Conservation (phyloP, 1,140 invertebrate species). For the Drosophila mojavensis region DNA sequence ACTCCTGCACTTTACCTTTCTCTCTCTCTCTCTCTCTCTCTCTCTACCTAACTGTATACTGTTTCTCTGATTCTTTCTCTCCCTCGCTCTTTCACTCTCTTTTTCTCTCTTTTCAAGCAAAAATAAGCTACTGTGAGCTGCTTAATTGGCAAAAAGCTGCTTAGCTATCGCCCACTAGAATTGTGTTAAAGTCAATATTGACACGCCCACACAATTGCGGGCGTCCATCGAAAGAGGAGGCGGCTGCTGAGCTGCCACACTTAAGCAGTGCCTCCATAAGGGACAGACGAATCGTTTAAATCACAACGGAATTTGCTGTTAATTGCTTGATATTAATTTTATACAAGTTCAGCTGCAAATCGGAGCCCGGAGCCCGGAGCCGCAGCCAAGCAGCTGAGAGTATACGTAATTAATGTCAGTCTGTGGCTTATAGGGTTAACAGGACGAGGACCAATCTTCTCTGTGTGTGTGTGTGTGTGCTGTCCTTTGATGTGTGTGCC, state of each 20-base stretch:
- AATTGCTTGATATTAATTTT: constrained; percentile 84
- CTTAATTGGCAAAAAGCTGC: constrained; percentile 77
- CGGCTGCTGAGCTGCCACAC: not conserved
- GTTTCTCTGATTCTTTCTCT: too few species aligned
- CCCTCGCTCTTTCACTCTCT: not conserved
- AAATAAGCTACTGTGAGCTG: constrained; percentile 52
- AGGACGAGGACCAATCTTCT: constrained; percentile 34
- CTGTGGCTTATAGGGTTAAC: constrained; percentile 73
- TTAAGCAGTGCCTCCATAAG: not conserved
- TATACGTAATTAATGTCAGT: constrained; percentile 76
- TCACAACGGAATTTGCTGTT: constrained; percentile 68
- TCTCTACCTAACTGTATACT: too few species aligned
- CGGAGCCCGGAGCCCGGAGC: not conserved
- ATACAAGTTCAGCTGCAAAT: constrained; percentile 34
- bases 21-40: too few species aligned
- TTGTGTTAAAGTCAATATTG: constrained; percentile 61
- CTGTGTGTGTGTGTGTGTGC: constrained; percentile 21
- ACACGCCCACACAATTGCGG: constrained; percentile 56
- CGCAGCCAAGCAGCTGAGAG: constrained; percentile 16
- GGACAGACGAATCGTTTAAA: constrained; percentile 46
- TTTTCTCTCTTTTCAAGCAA: not conserved
- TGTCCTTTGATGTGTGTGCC: constrained; percentile 52
- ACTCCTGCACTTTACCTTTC: not conserved
- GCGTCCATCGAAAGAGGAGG: not conserved
- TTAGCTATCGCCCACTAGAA: constrained; percentile 44